Evolutionary conservation across 2,888 invertebrate species (phyloP), one percentile per base, ranked within the genome.

Genomic region (Tinea semifulvella): DNA sequence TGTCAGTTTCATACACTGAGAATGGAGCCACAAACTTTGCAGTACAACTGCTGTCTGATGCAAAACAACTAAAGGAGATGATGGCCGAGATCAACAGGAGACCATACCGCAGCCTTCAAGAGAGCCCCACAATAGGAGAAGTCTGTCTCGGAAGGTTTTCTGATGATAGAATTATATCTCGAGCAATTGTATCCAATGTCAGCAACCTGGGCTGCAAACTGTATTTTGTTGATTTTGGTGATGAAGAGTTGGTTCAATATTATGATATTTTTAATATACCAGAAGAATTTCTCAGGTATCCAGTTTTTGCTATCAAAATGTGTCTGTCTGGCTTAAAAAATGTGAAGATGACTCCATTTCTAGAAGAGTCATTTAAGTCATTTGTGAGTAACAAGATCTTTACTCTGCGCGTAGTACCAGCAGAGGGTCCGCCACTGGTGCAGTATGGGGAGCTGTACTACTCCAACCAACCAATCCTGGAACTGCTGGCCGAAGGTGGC

Each of bases 201-300:
- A 86, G 87, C 26, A 87, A 88, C 47, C 85, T 86, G 14, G 85
- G 87, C 43, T 91, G 88, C 60, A 90, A 90, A 65, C 83, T 92
- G 3, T 90, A 88, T 57, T 92, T 90, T 63, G 90, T 92, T 20
- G 92, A 92, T 65, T 92, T 89, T 63, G 92, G 92, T 19, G 89
- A 91, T 58, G 88, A 88, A 4, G 92, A 91, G 68, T 73, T 86
- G 56, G 84, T 91, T 8, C 83, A 88, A 0, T 86, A 87, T 49
- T 84, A 86, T 51, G 86, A 89, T 53, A 84, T 93, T 42, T 92
- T 85, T 64, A 88, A 90, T 61, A 87, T 92, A 52, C 91, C 92
- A 0, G 83, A 86, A 47, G 86, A 88, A 56, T 88, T 86, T 65
- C 83, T 91, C 1, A 83, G 85, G 46, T 86, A 88, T 0, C 86